These are phyloP conservation scores for Halcyon chelicuti DNA, from an alignment of 2,797 vertebrate genomes.

Conservation along the genomic window DNA sequence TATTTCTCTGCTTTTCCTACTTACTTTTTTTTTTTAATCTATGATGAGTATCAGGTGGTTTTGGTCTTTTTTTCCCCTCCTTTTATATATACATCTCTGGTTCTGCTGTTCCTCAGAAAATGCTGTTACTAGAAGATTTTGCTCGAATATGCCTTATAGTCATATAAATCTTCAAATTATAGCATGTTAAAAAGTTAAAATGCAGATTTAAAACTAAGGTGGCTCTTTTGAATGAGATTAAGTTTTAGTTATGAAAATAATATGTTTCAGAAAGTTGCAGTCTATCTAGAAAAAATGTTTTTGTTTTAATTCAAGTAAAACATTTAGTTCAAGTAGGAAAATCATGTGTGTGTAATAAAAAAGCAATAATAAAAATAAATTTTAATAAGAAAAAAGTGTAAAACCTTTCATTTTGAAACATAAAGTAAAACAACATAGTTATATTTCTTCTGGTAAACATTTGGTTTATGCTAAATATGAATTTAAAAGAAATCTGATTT, in stretches of 20 bases:
- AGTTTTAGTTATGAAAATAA: not conserved
- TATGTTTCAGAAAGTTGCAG: not conserved
- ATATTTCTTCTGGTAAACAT: not conserved
- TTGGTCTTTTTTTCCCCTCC: fast-evolving
- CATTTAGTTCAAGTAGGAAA: not conserved
- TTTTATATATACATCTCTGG: not conserved
- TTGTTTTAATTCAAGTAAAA: not conserved
- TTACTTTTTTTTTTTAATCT: not conserved
- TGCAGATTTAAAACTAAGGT: not conserved
- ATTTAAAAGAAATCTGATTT: not conserved
- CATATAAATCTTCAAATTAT: not conserved
- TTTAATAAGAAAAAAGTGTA: not conserved
- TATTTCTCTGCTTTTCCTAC: not conserved
- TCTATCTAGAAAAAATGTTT: not conserved
- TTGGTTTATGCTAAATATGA: not conserved
- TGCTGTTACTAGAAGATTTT: not conserved
- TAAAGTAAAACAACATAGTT: not conserved
- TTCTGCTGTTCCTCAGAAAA: not conserved
- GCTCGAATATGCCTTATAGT: not conserved
- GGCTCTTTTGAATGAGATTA: not conserved
- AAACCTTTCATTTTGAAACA: not conserved
- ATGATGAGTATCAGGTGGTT: not conserved
- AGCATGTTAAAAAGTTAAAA: not conserved
- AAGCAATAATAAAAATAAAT: not conserved
- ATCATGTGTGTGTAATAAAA: not conserved